Percentiles rank a stretch among this genome's conserved stretches.
phyloP scores from a whole-genome alignment of 2,113 vertebrate species.

The Neotragus moschatus region DNA sequence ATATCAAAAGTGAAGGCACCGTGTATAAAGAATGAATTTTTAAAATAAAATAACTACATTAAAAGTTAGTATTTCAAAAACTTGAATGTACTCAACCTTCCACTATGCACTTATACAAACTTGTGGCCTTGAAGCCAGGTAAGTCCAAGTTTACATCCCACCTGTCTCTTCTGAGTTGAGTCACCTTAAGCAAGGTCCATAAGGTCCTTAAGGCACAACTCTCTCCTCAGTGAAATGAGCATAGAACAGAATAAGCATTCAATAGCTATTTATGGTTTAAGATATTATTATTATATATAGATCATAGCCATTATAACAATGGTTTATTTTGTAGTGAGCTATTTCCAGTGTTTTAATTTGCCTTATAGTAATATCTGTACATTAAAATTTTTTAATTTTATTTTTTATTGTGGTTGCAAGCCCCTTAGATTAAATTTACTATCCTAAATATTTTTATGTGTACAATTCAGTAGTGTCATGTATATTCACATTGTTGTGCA shows the following conservation, averaged over 20 bases:
- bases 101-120: background rate
- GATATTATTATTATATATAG: background rate
- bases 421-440: background rate
- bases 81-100: background rate
- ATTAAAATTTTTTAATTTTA: background rate
- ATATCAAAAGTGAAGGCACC: background rate
- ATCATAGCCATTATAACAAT: background rate
- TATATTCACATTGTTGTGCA: background rate
- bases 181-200: background rate
- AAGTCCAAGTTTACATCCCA: background rate
- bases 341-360: background rate
- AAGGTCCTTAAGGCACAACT: background rate
- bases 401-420: background rate
- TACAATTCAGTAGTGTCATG: background rate
- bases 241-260: background rate
- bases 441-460: background rate
- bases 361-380: background rate
- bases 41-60: background rate
- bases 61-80: background rate
- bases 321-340: background rate
- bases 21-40: background rate
- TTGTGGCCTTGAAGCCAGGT: background rate
- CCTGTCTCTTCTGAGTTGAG: background rate
- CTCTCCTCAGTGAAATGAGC: background rate
- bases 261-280: background rate